Percentiles rank a stretch among this genome's conserved stretches.
Conservation (phyloP, 2,113 vertebrate species). For the Gambusia holbrooki region DNA sequence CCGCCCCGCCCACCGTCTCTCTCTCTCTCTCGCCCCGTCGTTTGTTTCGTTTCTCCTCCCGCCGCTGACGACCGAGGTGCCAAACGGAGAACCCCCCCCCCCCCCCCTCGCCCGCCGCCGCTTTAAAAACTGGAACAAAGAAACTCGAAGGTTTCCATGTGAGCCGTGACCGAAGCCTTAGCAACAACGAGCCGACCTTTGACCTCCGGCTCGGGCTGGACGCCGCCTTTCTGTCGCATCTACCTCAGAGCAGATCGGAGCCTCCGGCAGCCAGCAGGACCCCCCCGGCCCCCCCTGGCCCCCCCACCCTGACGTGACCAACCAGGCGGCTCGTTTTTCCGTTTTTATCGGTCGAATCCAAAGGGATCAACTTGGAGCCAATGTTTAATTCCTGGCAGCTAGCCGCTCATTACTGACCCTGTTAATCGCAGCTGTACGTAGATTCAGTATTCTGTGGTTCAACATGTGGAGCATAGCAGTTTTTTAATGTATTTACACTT, state of each 20-base stretch:
- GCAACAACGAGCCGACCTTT: conserved; percentile 59
- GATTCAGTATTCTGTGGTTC: conserved; percentile 88
- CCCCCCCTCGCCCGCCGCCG: conserved; percentile 32
- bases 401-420: conserved; percentile 80
- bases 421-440: conserved; percentile 75
- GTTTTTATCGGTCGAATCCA: neutral
- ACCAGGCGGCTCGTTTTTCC: neutral
- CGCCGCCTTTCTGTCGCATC: conserved; percentile 59
- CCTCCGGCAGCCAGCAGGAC: conserved; percentile 18
- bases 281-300: neutral
- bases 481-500: conserved; percentile 83
- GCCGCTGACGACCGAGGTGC: conserved; percentile 82
- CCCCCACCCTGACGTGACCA: conserved; percentile 3
- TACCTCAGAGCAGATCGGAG: conserved; percentile 78
- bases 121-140: conserved; percentile 69
- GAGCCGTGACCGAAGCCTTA: conserved; percentile 84
- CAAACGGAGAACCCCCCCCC: conserved; percentile 83
- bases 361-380: conserved; percentile 82
- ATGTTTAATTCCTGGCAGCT: conserved; percentile 87
- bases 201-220: conserved; percentile 44
- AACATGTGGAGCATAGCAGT: conserved; percentile 83
- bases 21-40: conserved; percentile 15
- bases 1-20: conserved; percentile 1
- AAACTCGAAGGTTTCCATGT: conserved; percentile 37
- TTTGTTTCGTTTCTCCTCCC: conserved; percentile 49